Base-by-base conservation (phyloP, 2,113 vertebrate genomes). In the Cranoglanis bouderius region DNA sequence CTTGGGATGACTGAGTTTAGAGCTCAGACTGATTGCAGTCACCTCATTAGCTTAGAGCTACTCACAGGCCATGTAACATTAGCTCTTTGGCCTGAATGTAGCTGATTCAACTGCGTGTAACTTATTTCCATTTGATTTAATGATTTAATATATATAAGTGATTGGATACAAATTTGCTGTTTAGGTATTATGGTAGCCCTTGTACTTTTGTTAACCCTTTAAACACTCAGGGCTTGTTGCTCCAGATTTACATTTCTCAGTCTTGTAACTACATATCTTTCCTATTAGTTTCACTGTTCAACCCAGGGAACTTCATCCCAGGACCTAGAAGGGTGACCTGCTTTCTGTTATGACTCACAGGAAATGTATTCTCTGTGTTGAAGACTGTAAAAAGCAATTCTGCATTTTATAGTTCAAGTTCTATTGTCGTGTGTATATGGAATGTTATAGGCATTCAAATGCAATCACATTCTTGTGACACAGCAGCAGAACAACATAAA, bases 301-400 rank as follows among this genome's bases (percentile, higher is more conserved):
- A 10, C 46, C 46, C 46, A 46, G 19, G 85, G 55, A 77, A 87
- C 63, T 78, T 87, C 74, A 80, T 59, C 35, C 84, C 6, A 49
- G 61, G 21, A 80, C 86, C 90, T 88, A 67, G 91, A 93, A 91
- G 92, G 82, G 85, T 93, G 91, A 93, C 92, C 93, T 94, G 89
- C 90, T 94, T 94, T 93, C 90, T 90, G 91, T 91, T 91, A 90
- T 88, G 87, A 90, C 92, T 92, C 88, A 92, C 90, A 92, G 87
- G 90, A 93, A 88, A 88, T 89, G 92, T 90, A 87, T 93, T 93
- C 57, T 85, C 85, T 88, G 46, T 83, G 72, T 80, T 87, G 59
- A 86, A 90, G 65, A 83, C 55, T 86, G 57, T 61, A 86, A 86
- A 85, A 61, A 86, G 43, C 32, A 53, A 72, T 59, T n/a, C 61